Percentiles rank a stretch among this genome's conserved stretches.
phyloP scores from a whole-genome alignment of 2,888 invertebrate species.

The Brenthis daphne region DNA sequence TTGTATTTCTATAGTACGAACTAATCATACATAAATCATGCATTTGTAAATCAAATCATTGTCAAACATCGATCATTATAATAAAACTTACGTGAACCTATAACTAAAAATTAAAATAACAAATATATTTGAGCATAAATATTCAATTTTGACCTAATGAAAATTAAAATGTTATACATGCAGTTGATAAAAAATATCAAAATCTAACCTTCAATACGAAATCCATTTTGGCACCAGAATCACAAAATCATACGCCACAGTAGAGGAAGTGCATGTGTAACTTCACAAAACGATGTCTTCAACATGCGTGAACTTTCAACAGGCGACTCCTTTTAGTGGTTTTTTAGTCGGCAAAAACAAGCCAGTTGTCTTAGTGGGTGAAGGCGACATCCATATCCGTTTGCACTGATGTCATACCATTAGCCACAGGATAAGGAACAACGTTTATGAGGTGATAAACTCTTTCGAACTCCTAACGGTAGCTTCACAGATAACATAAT shows the following conservation, averaged over 20 bases:
- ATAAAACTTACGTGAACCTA: no score
- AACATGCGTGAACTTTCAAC: conserved; percentile 58
- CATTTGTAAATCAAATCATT: no score
- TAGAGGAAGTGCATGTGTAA: conserved; percentile 42
- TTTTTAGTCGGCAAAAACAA: conserved; percentile 57
- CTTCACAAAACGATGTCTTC: conserved; percentile 44
- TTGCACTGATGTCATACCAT: conserved; percentile 68
- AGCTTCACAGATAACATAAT: conserved; percentile 34
- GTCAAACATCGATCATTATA: no score
- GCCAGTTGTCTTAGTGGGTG: conserved; percentile 63
- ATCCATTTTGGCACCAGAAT: conserved; percentile 31
- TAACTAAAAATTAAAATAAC: no score
- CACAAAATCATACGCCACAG: conserved; percentile 20
- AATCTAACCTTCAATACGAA: conserved; percentile 39
- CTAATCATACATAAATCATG: no score
- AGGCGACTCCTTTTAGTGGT: conserved; percentile 65
- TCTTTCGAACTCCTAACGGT: conserved; percentile 38
- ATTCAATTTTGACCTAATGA: no score
- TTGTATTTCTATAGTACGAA: no score
- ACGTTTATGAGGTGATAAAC: conserved; percentile 51
- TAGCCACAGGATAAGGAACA: conserved; percentile 59
- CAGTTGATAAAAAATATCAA: background rate
- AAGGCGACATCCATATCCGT: conserved; percentile 74
- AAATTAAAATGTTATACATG: background rate
- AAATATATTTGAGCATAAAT: no score